Evolutionary conservation across 2,113 vertebrate species (phyloP), one percentile per base, ranked within the genome.

Genomic region (Perca schrenkii): DNA sequence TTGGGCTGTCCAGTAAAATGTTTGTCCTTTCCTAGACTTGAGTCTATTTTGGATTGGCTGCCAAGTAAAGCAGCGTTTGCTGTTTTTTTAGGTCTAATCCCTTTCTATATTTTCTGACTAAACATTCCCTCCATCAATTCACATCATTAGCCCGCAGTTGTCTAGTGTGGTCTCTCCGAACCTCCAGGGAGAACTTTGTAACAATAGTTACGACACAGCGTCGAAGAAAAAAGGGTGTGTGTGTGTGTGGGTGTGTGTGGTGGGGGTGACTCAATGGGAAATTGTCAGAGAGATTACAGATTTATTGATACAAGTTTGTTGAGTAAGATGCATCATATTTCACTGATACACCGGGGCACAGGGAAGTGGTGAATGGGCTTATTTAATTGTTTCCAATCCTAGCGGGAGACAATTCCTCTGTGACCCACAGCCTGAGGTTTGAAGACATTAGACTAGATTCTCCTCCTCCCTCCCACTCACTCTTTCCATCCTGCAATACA

Each of bases 401-500:
- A 62, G 61, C 52, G 0, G 78, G 75, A 83, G 63, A 78, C 50
- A 47, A 31, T 73, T 74, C 80, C 72, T 77, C 69, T 67, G 73
- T 74, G 64, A 81, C 72, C 66, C 49, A n/a, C 10, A 76, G 71
- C 88, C 76, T 43, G 22, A 84, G 88, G 85, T 85, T 85, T 57
- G 28, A 86, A 81, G 71, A 80, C 80, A 76, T 90, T 83, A 73
- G 52, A 49, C 69, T 49, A 13, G n/a, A 73, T 52, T 84, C 49
- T 74, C 74, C 46, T 56, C 64, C 77, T 83, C 79, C 64, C 77
- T 83, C 79, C 71, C 84, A 68, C 89, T 92, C 77, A 69, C 63
- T 90, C 71, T 93, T 92, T 90, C 89, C 90, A 92, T 91, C 82
- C 56, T 84, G 74, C 80, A 82, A 91, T 69, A 82, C 84, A 91